phyloP scores from a whole-genome alignment of 2,888 invertebrate genomes.

The Aquatica leii region DNA sequence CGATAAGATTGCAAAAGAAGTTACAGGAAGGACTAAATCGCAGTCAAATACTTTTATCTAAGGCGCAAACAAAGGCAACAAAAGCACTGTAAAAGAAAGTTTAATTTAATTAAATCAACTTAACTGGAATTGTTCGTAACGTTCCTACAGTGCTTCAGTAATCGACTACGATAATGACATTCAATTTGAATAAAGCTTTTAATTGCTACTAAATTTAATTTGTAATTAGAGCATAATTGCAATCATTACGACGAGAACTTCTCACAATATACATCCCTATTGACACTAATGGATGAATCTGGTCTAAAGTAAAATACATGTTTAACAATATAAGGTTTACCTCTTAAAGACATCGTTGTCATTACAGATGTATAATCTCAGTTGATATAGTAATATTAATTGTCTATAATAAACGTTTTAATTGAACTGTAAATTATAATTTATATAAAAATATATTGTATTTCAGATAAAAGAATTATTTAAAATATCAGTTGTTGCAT shows the following conservation, averaged over 20 bases:
- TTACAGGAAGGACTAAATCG: conserved; percentile 27
- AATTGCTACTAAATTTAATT: conserved; percentile 53
- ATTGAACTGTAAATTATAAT: too few species aligned
- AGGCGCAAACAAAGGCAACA: conserved; percentile 32
- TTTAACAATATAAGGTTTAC: conserved; percentile 1
- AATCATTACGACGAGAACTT: conserved; percentile 47
- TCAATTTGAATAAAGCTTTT: conserved; percentile 50
- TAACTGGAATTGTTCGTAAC: conserved; percentile 48
- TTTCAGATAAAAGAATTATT: too few species aligned
- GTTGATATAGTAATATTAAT: not conserved
- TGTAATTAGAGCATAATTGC: conserved; percentile 53
- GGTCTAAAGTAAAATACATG: conserved; percentile 20
- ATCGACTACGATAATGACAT: conserved; percentile 51
- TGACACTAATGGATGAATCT: conserved; percentile 30
- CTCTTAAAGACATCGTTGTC: not conserved
- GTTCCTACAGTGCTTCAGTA: conserved; percentile 40
- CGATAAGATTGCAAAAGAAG: conserved; percentile 25
- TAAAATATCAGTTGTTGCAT: too few species aligned
- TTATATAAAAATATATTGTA: too few species aligned
- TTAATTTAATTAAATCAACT: conserved; percentile 38
- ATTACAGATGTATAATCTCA: conserved; percentile 4
- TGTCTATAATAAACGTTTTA: too few species aligned
- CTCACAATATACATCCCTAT: conserved; percentile 28
- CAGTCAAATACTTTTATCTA: conserved; percentile 30
- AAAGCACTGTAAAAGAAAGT: conserved; percentile 33